Conservation (phyloP, 2,888 invertebrate species). For the Plebejus melissa region DNA sequence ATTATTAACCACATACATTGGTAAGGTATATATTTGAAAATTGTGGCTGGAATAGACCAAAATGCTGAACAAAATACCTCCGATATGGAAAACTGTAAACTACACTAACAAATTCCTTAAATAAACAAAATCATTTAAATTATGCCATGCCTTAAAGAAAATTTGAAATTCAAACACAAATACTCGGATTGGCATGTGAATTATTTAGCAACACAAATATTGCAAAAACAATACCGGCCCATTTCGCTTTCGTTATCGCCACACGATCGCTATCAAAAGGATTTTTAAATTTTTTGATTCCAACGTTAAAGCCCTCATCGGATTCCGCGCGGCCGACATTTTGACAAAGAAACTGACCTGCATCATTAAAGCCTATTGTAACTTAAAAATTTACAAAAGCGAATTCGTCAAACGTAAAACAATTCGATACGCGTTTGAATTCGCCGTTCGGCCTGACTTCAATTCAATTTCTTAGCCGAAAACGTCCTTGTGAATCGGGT, state of each 20-base stretch:
- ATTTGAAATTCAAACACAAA: constrained; percentile 56
- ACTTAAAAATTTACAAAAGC: constrained; percentile 72
- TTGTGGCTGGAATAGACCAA: not conserved
- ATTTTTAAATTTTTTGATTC: constrained; percentile 51
- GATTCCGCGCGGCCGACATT: constrained; percentile 61
- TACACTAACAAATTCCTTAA: constrained; percentile 29
- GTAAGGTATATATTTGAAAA: not conserved
- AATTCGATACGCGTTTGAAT: constrained; percentile 79
- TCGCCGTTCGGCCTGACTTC: constrained; percentile 72
- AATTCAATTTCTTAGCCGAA: constrained; percentile 77
- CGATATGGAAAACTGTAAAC: constrained; percentile 4
- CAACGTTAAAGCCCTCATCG: constrained; percentile 53
- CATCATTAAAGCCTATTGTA: constrained; percentile 77
- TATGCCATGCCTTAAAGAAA: constrained; percentile 45
- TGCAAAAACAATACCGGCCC: constrained; percentile 54
- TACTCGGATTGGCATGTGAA: constrained; percentile 49
- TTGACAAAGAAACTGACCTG: constrained; percentile 68
- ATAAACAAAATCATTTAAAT: constrained; percentile 38
- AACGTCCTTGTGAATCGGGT: constrained; percentile 77
- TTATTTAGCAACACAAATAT: constrained; percentile 53
- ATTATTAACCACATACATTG: no score
- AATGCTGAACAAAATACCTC: not conserved
- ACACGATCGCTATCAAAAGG: constrained; percentile 63
- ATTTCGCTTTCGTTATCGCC: constrained; percentile 64
- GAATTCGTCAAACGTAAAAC: constrained; percentile 79